These are phyloP conservation scores for Lypha dubia DNA, from an alignment of 2,888 invertebrate genomes.

Conservation along the genomic window DNA sequence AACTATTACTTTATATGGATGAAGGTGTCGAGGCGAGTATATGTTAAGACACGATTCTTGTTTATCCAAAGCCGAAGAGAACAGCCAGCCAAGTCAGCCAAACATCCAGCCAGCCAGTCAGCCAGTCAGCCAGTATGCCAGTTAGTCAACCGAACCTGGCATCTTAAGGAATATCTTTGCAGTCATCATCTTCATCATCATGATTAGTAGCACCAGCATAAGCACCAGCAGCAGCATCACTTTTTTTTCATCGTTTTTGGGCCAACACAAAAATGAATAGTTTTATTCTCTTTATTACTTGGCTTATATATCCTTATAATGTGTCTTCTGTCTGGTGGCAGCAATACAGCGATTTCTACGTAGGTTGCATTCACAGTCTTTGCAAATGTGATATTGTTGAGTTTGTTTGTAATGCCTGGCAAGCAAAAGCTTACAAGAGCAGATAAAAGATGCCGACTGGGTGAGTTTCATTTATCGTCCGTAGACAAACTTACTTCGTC, in stretches of 20 bases:
- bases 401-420: constrained; percentile 50
- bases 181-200: constrained; percentile 36
- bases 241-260: constrained; percentile 18
- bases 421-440: constrained; percentile 60
- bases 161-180: constrained; percentile 48
- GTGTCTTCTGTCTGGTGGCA: constrained; percentile 9
- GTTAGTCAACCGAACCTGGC: neutral
- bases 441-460: constrained; percentile 72
- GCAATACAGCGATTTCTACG: constrained; percentile 58
- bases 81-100: neutral
- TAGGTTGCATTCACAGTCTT: constrained; percentile 65
- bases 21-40: constrained; percentile 69
- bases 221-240: constrained; percentile 27
- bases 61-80: constrained; percentile 50
- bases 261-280: constrained; percentile 19
- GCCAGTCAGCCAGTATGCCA: no score
- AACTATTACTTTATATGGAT: constrained; percentile 64
- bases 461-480: constrained; percentile 65
- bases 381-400: constrained; percentile 46
- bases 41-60: constrained; percentile 72
- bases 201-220: neutral
- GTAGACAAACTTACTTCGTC: constrained; percentile 43
- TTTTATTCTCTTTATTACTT: constrained; percentile 43
- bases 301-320: constrained; percentile 63
- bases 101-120: constrained; percentile 32